These are phyloP conservation scores for Calephelis nemesis DNA, from an alignment of 1,140 invertebrate species.

Conservation along the genomic window DNA sequence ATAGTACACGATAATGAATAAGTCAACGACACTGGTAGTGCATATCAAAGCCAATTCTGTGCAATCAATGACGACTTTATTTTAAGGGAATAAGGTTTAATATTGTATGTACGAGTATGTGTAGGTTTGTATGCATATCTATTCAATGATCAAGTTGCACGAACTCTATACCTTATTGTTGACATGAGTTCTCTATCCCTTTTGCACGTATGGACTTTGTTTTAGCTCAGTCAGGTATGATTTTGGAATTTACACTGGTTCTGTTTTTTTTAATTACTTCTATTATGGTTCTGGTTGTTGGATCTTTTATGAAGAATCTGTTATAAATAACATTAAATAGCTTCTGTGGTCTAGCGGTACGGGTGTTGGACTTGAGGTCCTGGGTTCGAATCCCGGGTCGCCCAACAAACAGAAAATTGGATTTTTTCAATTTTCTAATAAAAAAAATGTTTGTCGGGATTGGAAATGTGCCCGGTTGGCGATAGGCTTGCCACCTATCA, in stretches of 20 bases:
- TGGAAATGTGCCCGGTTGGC: too few species aligned
- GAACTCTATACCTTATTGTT: conserved; percentile 66
- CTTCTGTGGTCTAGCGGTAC: too few species aligned
- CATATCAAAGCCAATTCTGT: conserved; percentile 32
- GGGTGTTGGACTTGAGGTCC: too few species aligned
- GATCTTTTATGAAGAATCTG: too few species aligned
- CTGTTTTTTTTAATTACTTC: conserved; percentile 22
- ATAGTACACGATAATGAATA: conserved; percentile 56
- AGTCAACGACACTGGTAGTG: conserved; percentile 58
- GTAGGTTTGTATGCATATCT: conserved; percentile 47
- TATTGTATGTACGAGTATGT: conserved; percentile 26
- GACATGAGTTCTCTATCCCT: conserved; percentile 50
- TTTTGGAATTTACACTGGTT: conserved; percentile 28
- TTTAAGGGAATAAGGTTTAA: conserved; percentile 26
- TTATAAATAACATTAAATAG: too few species aligned
- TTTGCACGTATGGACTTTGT: conserved; percentile 27
- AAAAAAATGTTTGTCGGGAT: too few species aligned
- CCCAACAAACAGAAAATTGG: too few species aligned
- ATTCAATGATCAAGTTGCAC: conserved; percentile 71
- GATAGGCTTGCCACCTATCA: too few species aligned
- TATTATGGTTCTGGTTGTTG: too few species aligned
- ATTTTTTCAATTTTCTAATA: too few species aligned
- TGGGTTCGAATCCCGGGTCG: too few species aligned
- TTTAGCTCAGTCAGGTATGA: conserved; percentile 17
- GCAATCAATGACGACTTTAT: conserved; percentile 27